Conservation (phyloP, 2,888 invertebrate genomes). For the Trachelus stipa region DNA sequence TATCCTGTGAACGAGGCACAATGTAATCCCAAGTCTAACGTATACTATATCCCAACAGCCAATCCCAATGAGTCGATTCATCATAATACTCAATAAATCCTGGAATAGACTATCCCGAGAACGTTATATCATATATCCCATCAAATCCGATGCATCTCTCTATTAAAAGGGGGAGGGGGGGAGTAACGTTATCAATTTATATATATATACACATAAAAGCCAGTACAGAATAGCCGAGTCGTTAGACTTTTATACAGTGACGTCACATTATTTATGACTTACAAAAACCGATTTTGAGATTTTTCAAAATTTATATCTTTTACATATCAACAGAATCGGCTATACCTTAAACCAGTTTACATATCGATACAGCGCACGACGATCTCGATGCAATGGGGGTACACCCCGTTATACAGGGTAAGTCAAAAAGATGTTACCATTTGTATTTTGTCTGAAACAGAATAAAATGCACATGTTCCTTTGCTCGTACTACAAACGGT, state of each 20-base stretch:
- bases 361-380: not conserved
- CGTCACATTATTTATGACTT: not conserved
- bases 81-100: constrained; percentile 40
- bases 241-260: not conserved
- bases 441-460: too few relatives aligned
- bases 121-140: constrained; percentile 25
- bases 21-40: not conserved
- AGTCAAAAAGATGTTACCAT: too few relatives aligned
- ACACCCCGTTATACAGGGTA: too few relatives aligned
- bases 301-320: not conserved
- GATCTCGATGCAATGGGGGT: not conserved
- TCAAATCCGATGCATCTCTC: constrained; percentile 33
- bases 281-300: not conserved
- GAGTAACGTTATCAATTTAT: constrained; percentile 5
- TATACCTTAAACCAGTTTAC: not conserved
- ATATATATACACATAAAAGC: not conserved
- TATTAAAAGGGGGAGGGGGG: constrained; percentile 22
- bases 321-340: not conserved
- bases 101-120: constrained; percentile 5
- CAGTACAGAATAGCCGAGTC: not conserved
- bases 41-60: not conserved
- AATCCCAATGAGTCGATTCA: constrained; percentile 30
- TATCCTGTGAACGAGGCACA: not conserved
- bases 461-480: too few relatives aligned
- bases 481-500: too few relatives aligned